Evolutionary conservation across 1,140 invertebrate genomes (phyloP), one percentile per base, ranked within the genome.

Genomic region (Cyclina sinensis): DNA sequence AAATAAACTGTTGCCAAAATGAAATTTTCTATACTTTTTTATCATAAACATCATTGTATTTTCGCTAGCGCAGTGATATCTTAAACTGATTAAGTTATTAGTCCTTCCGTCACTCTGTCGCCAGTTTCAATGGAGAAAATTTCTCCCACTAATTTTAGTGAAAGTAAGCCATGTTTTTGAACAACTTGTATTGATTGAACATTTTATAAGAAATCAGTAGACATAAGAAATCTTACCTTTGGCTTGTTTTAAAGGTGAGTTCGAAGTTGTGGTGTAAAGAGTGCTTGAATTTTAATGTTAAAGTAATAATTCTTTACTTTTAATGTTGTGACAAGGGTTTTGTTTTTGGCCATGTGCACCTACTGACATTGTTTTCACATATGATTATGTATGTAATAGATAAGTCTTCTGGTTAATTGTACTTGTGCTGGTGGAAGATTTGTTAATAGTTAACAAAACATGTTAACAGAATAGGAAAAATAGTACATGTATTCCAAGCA

Each of bases 21-120:
- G n/a, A n/a, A n/a, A n/a, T n/a, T n/a, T n/a, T n/a, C n/a, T n/a
- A n/a, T n/a, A n/a, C n/a, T n/a, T n/a, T n/a, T n/a, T n/a, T n/a
- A n/a, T n/a, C n/a, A n/a, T n/a, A n/a, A n/a, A n/a, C n/a, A n/a
- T n/a, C n/a, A n/a, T 27, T 4, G 24, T 54, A 37, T 32, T 80
- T 57, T 80, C 37, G 43, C 39, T 37, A 9, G 86, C 86, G 89
- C 39, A 88, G 24, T 80, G 88, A 90, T 86, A 80, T 86, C 59
- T 59, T 24, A 73, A 73, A 27, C 86, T 88, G 81, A 83, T 86
- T 84, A 84, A 89, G 86, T 87, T 89, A 78, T 86, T 65, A 88
- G 82, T 70, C 89, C 86, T 92, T 90, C 90, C 91, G 93, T 93
- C 93, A 90, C 89, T 90, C 91, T 93, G 93, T 93, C 93, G 93